A percentile compares a stretch with the other conserved stretches of the same genome.
Conservation (phyloP, 2,888 invertebrate species). For the Callosobruchus maculatus region DNA sequence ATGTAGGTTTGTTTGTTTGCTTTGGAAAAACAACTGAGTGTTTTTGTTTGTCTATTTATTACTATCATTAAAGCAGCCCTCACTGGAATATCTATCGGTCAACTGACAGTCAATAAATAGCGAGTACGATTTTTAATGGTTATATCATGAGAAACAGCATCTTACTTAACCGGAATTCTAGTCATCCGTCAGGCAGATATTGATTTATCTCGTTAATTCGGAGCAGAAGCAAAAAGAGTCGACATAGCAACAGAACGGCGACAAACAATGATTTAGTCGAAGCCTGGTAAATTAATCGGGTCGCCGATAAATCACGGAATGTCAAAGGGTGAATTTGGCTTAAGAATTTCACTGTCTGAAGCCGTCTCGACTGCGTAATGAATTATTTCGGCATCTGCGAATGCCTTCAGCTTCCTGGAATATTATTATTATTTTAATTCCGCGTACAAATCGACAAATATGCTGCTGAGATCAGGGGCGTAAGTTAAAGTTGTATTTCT, state of each 20-base stretch:
- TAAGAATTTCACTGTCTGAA: constrained; percentile 3
- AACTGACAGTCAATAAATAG: too few relatives aligned
- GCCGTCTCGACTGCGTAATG: constrained; percentile 8
- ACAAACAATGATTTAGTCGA: background rate
- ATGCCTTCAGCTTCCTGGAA: background rate
- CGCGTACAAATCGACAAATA: background rate
- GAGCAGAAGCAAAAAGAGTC: background rate
- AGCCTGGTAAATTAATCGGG: constrained; percentile 15
- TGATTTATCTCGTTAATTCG: background rate
- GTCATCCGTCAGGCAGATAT: background rate
- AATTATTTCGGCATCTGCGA: constrained; percentile 5
- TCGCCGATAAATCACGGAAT: constrained; percentile 19
- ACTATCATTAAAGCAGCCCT: too few relatives aligned
- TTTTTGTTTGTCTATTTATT: too few relatives aligned
- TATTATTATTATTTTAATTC: background rate
- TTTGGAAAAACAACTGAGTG: too few relatives aligned
- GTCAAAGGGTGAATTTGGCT: constrained; percentile 22
- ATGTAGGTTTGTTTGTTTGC: too few relatives aligned
- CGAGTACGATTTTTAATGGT: too few relatives aligned
- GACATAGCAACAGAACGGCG: background rate
- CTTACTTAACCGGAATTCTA: too few relatives aligned
- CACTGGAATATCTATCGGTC: too few relatives aligned
- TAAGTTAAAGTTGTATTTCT: too few relatives aligned
- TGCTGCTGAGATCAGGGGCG: too few relatives aligned
- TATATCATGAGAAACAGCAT: too few relatives aligned